Conservation (phyloP, 2,113 vertebrate genomes). For the Neodon shergylaensis region DNA sequence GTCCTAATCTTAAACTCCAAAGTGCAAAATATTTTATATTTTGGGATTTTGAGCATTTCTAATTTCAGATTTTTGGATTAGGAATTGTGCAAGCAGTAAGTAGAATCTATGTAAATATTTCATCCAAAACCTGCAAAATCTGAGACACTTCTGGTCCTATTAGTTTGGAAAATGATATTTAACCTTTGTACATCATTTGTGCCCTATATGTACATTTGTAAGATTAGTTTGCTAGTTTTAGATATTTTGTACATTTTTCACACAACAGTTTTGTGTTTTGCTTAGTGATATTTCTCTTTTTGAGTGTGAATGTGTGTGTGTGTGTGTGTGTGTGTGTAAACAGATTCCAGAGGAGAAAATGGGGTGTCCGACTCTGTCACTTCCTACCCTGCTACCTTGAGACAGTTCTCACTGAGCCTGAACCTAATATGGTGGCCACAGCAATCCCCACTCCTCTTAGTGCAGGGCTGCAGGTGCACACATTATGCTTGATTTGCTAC, state of each 20-base stretch:
- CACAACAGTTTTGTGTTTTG: not conserved
- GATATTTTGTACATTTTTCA: conserved; percentile 35
- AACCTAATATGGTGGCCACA: not conserved
- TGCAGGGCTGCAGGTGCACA: not conserved
- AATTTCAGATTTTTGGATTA: not conserved
- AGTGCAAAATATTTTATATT: not conserved
- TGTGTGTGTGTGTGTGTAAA: not conserved
- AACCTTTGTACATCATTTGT: not conserved
- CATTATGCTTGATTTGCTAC: not conserved
- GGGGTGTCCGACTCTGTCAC: not conserved
- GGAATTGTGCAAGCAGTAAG: not conserved
- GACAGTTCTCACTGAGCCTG: not conserved
- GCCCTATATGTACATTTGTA: not conserved
- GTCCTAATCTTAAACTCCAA: not conserved
- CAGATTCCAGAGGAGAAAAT: not conserved
- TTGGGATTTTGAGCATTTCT: not conserved
- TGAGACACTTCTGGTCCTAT: not conserved
- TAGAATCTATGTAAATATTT: not conserved
- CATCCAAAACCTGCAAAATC: not conserved
- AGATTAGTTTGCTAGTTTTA: conserved; percentile 1
- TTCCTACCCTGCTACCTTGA: not conserved
- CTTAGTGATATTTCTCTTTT: not conserved
- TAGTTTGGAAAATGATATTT: not conserved
- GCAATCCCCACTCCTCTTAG: not conserved
- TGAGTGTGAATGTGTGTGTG: not conserved